Conservation (phyloP, 2,888 invertebrate genomes). For the Stegophylla sp. region DNA sequence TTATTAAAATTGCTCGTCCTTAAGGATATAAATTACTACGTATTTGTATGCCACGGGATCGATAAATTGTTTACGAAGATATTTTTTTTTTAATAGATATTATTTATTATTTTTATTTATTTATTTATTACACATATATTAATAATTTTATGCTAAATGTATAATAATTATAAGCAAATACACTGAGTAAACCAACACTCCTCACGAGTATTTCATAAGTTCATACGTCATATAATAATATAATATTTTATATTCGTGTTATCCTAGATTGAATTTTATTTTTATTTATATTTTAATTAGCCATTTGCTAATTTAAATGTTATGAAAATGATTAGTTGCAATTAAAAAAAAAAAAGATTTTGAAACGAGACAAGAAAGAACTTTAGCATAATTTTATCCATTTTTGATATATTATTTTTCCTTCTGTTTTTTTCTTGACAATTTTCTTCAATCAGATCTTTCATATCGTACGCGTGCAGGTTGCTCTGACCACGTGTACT, state of each 20-base stretch:
- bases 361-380: not conserved
- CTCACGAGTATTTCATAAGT: not conserved
- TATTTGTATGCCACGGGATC: slow-evolving; percentile 3
- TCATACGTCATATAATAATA: no score
- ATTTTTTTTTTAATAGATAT: slow-evolving; percentile 18
- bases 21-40: not conserved
- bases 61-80: slow-evolving; percentile 18
- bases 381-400: slow-evolving; percentile 1
- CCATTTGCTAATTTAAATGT: no score
- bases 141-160: not conserved
- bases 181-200: not conserved
- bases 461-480: not conserved
- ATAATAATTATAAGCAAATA: not conserved
- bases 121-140: not conserved
- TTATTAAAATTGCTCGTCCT: not conserved
- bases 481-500: not conserved
- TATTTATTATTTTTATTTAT: no score
- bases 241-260: no score
- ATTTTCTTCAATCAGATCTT: not conserved
- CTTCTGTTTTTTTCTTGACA: not conserved
- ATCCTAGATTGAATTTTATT: no score
- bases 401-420: not conserved
- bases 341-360: not conserved
- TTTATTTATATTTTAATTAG: no score
- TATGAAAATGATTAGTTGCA: not conserved